These are phyloP conservation scores for Globicephala melas DNA, from an alignment of 2,113 vertebrate species.

Conservation along the genomic window DNA sequence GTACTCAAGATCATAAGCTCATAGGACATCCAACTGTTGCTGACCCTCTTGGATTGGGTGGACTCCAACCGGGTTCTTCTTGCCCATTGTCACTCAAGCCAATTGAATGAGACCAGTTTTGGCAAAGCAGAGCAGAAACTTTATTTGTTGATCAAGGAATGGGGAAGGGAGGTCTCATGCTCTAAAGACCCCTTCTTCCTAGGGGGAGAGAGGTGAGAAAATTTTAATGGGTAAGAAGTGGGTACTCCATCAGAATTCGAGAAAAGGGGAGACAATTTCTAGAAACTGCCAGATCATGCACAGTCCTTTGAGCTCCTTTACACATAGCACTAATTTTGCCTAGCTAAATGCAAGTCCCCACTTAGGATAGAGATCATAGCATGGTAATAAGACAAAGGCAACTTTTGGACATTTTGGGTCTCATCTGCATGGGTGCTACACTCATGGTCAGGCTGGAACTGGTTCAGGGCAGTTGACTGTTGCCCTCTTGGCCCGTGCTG, in stretches of 20 bases:
- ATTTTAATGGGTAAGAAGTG: background rate
- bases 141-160: background rate
- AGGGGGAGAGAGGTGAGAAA: background rate
- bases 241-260: background rate
- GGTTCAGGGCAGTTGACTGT: background rate
- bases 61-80: background rate
- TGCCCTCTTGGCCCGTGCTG: background rate
- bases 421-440: background rate
- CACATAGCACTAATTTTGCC: background rate
- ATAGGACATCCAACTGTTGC: background rate
- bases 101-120: background rate
- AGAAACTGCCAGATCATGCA: background rate
- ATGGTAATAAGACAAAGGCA: background rate
- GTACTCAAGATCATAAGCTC: background rate
- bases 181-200: background rate
- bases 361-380: background rate
- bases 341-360: background rate
- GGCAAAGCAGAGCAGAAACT: background rate
- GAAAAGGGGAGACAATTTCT: background rate
- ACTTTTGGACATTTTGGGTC: background rate
- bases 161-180: background rate
- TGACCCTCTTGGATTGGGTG: background rate
- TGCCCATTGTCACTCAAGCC: background rate
- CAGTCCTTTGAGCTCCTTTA: background rate
- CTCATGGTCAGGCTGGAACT: background rate